These are phyloP conservation scores for Polypedilum pembai DNA, from an alignment of 1,140 invertebrate species.

Conservation along the genomic window DNA sequence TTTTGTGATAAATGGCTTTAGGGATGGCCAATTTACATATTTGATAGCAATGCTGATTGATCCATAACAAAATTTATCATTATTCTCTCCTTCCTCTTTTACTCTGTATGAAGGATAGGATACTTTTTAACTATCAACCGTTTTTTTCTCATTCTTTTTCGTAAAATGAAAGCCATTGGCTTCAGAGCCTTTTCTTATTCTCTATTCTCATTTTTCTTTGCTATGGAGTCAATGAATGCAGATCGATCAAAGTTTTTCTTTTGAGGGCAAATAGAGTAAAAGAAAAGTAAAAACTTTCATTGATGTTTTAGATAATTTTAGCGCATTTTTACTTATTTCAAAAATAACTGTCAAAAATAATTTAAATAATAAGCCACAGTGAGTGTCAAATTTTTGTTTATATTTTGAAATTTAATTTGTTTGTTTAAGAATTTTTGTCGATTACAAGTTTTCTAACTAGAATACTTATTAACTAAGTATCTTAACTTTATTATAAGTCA, in stretches of 20 bases:
- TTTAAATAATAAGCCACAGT: no score
- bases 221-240: neutral
- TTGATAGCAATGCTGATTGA: constrained; percentile 25
- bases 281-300: neutral
- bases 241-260: neutral
- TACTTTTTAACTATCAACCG: constrained; percentile 6
- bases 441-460: no score
- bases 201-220: neutral
- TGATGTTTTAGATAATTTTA: no score
- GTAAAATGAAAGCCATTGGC: neutral
- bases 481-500: no score
- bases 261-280: neutral
- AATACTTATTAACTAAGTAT: no score
- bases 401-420: no score
- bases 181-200: neutral
- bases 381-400: no score
- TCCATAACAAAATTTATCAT: constrained; percentile 26
- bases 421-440: no score
- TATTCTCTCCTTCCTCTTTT: constrained; percentile 9
- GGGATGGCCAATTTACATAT: constrained; percentile 29
- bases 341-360: no score
- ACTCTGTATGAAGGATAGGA: neutral
- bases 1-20: constrained; percentile 24
- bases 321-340: no score
- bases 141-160: neutral